phyloP scores from a whole-genome alignment of 23 tunicate species.

The Pegea sp. region DNA sequence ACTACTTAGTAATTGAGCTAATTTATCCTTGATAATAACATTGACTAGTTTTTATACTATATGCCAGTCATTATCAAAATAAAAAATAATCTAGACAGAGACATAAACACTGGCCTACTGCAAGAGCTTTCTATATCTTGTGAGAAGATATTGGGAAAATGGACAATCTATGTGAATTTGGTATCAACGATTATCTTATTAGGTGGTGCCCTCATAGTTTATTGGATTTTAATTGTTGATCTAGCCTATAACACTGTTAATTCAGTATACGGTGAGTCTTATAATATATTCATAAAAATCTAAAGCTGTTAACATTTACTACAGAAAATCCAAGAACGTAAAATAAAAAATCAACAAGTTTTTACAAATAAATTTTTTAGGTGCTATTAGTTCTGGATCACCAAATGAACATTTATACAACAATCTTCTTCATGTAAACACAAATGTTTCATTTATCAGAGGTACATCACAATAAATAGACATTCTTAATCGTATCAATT shows the following conservation, averaged over 20 bases:
- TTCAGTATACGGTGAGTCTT: slow-evolving; percentile 24
- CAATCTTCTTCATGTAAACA: too few species aligned
- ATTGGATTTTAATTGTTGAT: slow-evolving; percentile 31
- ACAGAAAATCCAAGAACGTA: too few species aligned
- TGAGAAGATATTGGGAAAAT: slow-evolving; percentile 12
- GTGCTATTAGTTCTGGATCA: too few species aligned
- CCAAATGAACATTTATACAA: too few species aligned
- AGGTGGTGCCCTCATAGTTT: slow-evolving; percentile 32
- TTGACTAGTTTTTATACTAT: not conserved
- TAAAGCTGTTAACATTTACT: too few species aligned
- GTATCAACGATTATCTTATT: slow-evolving; percentile 10
- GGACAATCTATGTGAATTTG: slow-evolving; percentile 6
- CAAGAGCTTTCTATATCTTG: slow-evolving; percentile 22
- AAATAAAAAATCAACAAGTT: too few species aligned
- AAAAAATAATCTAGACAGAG: slow-evolving; percentile 1
- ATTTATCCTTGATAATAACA: not conserved
- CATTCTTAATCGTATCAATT: too few species aligned
- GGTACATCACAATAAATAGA: too few species aligned
- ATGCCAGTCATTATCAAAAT: too few species aligned
- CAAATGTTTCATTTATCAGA: too few species aligned
- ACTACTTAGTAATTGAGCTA: not conserved
- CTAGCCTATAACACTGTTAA: slow-evolving; percentile 22
- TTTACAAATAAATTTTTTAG: too few species aligned
- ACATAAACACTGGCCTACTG: slow-evolving; percentile 9
- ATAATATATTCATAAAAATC: too few species aligned